Evolutionary conservation across 53 echinoderm and acorn worm genomes (phyloP), one percentile per base, ranked within the genome.

Genomic region (Echinometra lucunter): DNA sequence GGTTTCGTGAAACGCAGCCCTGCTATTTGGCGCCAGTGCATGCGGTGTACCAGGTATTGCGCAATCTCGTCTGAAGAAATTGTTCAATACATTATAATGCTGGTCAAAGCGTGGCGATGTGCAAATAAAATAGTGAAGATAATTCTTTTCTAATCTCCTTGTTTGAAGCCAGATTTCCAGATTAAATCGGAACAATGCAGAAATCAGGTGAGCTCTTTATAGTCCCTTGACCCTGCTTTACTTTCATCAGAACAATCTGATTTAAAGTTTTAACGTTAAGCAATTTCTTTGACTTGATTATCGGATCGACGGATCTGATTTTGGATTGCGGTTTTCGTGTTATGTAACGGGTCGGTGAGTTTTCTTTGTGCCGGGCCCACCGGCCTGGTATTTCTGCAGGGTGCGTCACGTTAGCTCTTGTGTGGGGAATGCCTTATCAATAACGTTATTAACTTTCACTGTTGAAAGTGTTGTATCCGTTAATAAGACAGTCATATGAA

Each of bases 201-300:
- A 19, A 78, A 78, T 78, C 78, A 42, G 78, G 78, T 78, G 78
- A 78, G 78, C 4, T 38, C 23, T 40, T 78, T 78, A 16, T 8
- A 37, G 17, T 12, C 6, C 32, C 34, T 69, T 69, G 69, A 34
- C 69, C 15, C 78, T 38, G 21, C 78, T 78, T 78, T 40, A 21
- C 78, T 42, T 78, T 78, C 78, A 78, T 78, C 21, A 69, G 78
- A 78, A 78, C 17, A 40, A 78, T 78, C 42, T 23, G 19, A 42
- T 75, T 75, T 74, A 38, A 38, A n/a, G n/a, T n/a, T n/a, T n/a
- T n/a, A n/a, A n/a, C n/a, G n/a, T n/a, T n/a, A n/a, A n/a, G 21
- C 42, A 17, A 78, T 78, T 42, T 78, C 78, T 78, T 78, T 38
- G 23, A 78, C 35, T 12, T 10, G 42, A 78, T 78, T 40, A 78